Percentiles rank a stretch among this genome's conserved stretches.
These are phyloP conservation scores for Rhadina sibilatrix DNA, from an alignment of 2,113 vertebrate genomes.

Conservation along the genomic window DNA sequence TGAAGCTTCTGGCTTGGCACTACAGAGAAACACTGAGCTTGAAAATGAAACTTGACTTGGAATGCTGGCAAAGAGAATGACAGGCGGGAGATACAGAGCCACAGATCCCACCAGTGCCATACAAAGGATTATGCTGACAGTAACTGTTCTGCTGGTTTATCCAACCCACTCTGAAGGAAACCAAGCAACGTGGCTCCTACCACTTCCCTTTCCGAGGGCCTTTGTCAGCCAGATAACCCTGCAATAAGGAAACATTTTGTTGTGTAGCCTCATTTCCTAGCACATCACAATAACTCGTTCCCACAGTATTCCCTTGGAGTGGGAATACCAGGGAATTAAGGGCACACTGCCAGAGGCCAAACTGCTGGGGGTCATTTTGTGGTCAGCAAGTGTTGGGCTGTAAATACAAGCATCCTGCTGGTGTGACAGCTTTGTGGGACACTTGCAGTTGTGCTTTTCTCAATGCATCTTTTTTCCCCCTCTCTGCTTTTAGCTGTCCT, in stretches of 20 bases:
- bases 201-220: not conserved
- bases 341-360: not conserved
- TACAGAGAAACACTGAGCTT: not conserved
- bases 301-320: not conserved
- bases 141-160: not conserved
- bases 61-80: not conserved
- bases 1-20: not conserved
- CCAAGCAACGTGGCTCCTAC: not conserved
- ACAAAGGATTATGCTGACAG: not conserved
- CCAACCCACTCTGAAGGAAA: not conserved
- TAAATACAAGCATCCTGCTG: not conserved
- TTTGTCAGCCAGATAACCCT: conserved; percentile 10
- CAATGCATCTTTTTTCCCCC: not conserved
- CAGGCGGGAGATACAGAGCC: not conserved
- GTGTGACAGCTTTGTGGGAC: not conserved
- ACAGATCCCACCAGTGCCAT: not conserved
- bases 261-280: not conserved
- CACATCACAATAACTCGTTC: not conserved
- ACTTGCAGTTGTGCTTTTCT: not conserved
- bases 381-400: not conserved
- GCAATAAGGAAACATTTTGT: not conserved
- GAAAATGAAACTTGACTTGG: not conserved
- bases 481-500: conserved; percentile 12
- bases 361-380: not conserved
- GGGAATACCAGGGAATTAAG: not conserved